Conservation (phyloP, 2,888 invertebrate genomes). For the Scrobipalpa costella region DNA sequence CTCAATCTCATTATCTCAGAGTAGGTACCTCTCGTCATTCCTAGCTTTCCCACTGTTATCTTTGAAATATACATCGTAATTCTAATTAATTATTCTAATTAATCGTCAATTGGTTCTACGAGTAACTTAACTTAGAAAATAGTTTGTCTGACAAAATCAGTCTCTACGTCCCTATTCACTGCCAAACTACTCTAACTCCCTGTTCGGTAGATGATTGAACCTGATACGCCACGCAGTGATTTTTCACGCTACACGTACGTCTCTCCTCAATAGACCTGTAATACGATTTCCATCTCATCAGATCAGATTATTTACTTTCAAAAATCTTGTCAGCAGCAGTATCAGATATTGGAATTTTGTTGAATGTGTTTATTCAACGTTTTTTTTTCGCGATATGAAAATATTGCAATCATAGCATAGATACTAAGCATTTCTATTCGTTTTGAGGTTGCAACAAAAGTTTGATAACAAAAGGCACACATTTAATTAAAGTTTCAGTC, state of each 20-base stretch:
- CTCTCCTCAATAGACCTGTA: constrained; percentile 61
- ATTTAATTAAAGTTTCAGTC: no score
- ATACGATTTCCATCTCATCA: constrained; percentile 61
- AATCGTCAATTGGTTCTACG: no score
- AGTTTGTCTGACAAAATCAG: background rate
- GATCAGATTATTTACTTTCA: constrained; percentile 51
- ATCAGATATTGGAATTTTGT: constrained; percentile 22
- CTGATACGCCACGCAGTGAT: constrained; percentile 57
- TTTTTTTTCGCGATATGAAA: background rate
- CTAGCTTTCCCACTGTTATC: no score
- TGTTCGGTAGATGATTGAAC: constrained; percentile 57
- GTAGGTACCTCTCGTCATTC: no score
- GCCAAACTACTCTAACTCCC: constrained; percentile 45
- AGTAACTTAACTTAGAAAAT: background rate
- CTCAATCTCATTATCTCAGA: no score
- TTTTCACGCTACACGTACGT: constrained; percentile 57
- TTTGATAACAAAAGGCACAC: no score
- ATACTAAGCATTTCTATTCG: background rate
- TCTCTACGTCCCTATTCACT: constrained; percentile 23
- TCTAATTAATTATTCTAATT: no score
- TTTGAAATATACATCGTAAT: no score
- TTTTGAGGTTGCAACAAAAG: no score
- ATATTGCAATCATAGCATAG: background rate
- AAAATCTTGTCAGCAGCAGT: constrained; percentile 29
- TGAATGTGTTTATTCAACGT: background rate